These are phyloP conservation scores for Drosophila flavopinicola DNA, from an alignment of 2,888 invertebrate species.

Conservation along the genomic window DNA sequence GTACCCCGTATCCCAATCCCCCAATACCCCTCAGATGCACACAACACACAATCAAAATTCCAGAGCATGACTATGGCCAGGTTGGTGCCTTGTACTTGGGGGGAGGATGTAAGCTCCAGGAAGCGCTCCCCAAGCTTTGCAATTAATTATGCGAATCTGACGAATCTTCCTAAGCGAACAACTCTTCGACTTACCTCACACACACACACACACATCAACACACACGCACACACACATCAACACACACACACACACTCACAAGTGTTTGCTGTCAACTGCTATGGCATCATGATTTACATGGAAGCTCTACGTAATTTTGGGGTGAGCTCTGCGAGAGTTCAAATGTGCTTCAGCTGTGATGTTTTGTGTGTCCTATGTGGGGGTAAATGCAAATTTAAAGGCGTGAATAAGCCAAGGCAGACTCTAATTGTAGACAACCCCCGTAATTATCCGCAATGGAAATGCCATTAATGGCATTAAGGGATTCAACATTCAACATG, in stretches of 20 bases:
- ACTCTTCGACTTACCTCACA: slow-evolving; percentile 75
- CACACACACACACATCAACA: slow-evolving; percentile 32
- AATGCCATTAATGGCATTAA: slow-evolving; percentile 83
- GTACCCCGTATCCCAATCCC: not conserved
- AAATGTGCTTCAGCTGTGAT: slow-evolving; percentile 37
- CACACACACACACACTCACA: slow-evolving; percentile 20
- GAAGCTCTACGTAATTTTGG: slow-evolving; percentile 44
- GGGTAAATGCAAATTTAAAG: slow-evolving; percentile 77
- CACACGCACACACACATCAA: slow-evolving; percentile 12
- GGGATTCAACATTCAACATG: slow-evolving; percentile 45
- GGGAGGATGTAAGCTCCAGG: slow-evolving; percentile 52
- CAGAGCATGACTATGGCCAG: slow-evolving; percentile 67
- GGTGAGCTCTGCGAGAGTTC: slow-evolving; percentile 38
- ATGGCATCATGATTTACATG: slow-evolving; percentile 79
- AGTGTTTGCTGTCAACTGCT: slow-evolving; percentile 73
- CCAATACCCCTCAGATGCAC: slow-evolving; percentile 30
- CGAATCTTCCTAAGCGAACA: slow-evolving; percentile 77
- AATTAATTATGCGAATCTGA: slow-evolving; percentile 83
- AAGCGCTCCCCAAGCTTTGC: slow-evolving; percentile 69
- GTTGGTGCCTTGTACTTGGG: slow-evolving; percentile 22
- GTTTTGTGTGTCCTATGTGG: slow-evolving; percentile 10
- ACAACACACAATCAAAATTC: slow-evolving; percentile 78
- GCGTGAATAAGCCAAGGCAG: slow-evolving; percentile 75
- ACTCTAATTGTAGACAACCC: slow-evolving; percentile 76
- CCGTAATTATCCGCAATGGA: slow-evolving; percentile 81